These are phyloP conservation scores for Harpagoxenus sublaevis DNA, from an alignment of 2,888 invertebrate species.

Conservation along the genomic window DNA sequence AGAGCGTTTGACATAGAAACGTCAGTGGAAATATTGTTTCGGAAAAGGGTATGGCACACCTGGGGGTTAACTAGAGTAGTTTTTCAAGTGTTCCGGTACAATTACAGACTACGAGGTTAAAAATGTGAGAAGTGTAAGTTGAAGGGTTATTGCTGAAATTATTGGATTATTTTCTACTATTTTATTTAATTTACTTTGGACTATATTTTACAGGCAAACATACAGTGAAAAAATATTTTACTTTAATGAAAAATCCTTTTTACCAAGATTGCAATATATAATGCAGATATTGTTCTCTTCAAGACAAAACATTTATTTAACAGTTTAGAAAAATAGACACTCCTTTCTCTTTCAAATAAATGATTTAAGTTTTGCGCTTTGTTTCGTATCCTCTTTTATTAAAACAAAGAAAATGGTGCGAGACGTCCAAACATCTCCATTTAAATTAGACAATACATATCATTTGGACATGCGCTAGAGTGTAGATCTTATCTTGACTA, in stretches of 20 bases:
- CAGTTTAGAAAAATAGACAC: no score
- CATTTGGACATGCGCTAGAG: not conserved
- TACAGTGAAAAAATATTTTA: no score
- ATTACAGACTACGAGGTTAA: no score
- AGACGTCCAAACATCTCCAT: not conserved
- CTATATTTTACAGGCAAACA: not conserved
- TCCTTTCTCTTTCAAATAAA: not conserved
- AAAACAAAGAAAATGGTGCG: not conserved
- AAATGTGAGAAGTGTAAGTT: not conserved
- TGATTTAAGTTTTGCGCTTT: not conserved
- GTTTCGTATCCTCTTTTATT: not conserved
- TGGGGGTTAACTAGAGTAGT: no score
- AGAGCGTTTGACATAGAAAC: not conserved
- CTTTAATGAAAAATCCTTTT: not conserved
- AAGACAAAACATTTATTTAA: no score
- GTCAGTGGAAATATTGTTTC: no score
- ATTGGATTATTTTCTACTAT: not conserved
- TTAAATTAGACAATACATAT: not conserved
- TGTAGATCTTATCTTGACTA: not conserved
- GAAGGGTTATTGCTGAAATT: not conserved
- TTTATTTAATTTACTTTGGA: not conserved
- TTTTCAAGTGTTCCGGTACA: no score
- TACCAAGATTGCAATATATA: no score
- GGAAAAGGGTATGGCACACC: no score
- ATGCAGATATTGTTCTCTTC: no score